These are phyloP conservation scores for Scolanthus callimorphus DNA, from an alignment of 92 coral and sea anemone genomes.

Conservation along the genomic window DNA sequence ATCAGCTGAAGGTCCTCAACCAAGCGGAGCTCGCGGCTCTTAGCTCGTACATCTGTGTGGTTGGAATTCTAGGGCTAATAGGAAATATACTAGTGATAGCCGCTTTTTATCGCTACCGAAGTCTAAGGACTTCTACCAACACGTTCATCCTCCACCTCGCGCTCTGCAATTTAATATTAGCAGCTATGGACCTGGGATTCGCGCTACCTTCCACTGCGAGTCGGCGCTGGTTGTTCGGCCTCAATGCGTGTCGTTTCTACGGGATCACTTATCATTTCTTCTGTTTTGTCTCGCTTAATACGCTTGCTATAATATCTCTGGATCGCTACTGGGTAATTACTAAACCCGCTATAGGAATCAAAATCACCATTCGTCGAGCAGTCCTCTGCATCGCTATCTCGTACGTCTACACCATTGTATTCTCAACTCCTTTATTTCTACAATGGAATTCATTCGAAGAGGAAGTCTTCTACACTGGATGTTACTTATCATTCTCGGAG, in stretches of 20 bases:
- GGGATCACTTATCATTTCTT: conserved; percentile 71
- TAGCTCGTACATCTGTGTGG: conserved; percentile 47
- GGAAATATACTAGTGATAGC: conserved; percentile 70
- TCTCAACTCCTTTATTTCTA: conserved; percentile 64
- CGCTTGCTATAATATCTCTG: conserved; percentile 78
- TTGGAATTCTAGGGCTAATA: conserved; percentile 72
- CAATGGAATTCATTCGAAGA: conserved; percentile 59
- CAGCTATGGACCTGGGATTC: conserved; percentile 62
- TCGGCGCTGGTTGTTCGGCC: conserved; percentile 70
- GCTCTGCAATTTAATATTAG: conserved; percentile 61
- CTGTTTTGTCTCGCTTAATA: conserved; percentile 67
- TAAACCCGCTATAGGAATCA: conserved; percentile 62
- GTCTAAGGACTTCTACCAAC: conserved; percentile 80
- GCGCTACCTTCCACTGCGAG: conserved; percentile 65
- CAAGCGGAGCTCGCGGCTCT: conserved; percentile 29
- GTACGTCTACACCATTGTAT: conserved; percentile 57
- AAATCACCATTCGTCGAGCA: conserved; percentile 64
- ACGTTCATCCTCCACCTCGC: conserved; percentile 70
- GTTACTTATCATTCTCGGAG: conserved; percentile 57
- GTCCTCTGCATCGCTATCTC: conserved; percentile 48
- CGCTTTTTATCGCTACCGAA: conserved; percentile 48
- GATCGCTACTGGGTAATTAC: conserved; percentile 88
- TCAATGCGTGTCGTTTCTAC: conserved; percentile 36
- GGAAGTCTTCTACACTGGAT: conserved; percentile 71
- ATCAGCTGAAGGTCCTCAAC: too few species aligned